These are phyloP conservation scores for Hyaena hyaena DNA, from an alignment of 2,113 vertebrate species.

Conservation along the genomic window DNA sequence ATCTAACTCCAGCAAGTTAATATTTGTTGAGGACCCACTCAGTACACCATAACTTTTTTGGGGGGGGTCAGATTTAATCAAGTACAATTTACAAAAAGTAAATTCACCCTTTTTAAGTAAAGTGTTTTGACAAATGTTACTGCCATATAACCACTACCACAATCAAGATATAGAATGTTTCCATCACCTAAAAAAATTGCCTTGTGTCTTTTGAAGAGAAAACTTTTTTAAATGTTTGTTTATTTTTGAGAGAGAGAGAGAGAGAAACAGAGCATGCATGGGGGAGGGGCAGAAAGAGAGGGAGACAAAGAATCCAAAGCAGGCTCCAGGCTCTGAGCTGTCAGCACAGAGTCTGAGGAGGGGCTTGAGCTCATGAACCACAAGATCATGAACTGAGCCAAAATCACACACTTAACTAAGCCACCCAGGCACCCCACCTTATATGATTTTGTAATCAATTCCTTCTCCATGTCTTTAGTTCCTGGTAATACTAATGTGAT, in stretches of 20 bases:
- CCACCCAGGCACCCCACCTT: neutral
- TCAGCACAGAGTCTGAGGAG: too few species aligned
- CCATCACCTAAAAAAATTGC: neutral
- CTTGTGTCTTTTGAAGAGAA: neutral
- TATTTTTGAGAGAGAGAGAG: too few species aligned
- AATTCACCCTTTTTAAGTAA: conserved; percentile 18
- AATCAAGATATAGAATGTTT: neutral
- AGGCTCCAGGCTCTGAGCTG: too few species aligned
- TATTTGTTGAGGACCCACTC: neutral
- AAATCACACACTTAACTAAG: too few species aligned
- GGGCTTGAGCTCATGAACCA: too few species aligned
- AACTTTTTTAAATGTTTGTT: too few species aligned
- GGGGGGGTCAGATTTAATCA: neutral
- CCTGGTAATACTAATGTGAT: neutral
- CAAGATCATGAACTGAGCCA: too few species aligned
- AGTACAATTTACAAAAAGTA: conserved; percentile 40
- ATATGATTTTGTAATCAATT: neutral
- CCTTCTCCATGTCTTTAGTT: neutral
- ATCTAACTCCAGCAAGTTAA: neutral
- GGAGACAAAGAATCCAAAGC: too few species aligned
- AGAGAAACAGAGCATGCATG: too few species aligned
- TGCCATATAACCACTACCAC: neutral
- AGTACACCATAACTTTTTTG: neutral
- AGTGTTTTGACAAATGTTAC: neutral
- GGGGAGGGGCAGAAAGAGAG: too few species aligned